Conservation (phyloP, 1,140 invertebrate genomes). For the Brachionus calyciflorus region DNA sequence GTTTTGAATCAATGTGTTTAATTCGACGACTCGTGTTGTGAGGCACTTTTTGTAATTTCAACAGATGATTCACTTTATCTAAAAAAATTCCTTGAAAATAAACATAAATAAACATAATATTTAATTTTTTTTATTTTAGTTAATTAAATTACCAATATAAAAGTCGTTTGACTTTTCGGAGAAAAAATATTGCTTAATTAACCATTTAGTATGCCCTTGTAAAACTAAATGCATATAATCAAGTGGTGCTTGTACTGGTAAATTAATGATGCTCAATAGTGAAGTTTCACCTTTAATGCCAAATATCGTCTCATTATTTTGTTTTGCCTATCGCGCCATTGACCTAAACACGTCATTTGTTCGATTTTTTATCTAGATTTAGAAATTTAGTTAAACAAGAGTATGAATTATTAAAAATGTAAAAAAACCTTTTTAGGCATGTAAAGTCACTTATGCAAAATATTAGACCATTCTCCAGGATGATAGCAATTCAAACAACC, state of each 20-base stretch:
- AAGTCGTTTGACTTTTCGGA: background rate
- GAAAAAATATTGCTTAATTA: background rate
- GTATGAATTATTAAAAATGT: background rate
- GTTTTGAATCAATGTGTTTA: too few relatives aligned
- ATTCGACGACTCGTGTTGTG: too few relatives aligned
- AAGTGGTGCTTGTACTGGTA: background rate
- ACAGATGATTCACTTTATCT: too few relatives aligned
- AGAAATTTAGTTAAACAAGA: too few relatives aligned
- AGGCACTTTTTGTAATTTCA: too few relatives aligned
- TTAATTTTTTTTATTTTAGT: too few relatives aligned
- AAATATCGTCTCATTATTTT: too few relatives aligned
- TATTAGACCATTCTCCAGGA: background rate
- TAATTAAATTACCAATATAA: background rate
- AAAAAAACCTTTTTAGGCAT: background rate
- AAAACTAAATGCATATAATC: background rate
- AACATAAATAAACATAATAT: too few relatives aligned
- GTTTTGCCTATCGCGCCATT: too few relatives aligned
- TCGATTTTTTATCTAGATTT: background rate
- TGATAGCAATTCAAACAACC: background rate
- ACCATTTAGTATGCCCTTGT: background rate
- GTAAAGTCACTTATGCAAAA: background rate
- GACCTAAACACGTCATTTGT: background rate
- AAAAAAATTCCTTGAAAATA: too few relatives aligned
- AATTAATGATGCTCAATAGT: background rate
- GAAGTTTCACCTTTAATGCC: background rate